Percentiles rank a stretch among this genome's conserved stretches.
Evolutionary conservation across 2,113 vertebrate genomes (phyloP).

Genomic region (Chaetodon trifascialis): DNA sequence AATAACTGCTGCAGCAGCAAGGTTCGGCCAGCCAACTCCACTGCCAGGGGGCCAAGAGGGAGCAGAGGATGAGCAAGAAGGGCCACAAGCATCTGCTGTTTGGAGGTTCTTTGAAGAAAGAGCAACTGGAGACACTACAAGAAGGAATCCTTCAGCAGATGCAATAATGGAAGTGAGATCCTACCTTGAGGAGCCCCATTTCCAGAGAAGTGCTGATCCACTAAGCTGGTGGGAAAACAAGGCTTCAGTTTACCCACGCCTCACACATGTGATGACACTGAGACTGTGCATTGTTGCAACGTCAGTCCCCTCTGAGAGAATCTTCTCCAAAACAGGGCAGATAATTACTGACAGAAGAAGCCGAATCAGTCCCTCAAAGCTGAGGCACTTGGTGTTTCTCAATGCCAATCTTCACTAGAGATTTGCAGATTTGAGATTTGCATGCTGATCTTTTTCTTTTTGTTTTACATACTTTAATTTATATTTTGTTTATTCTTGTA

Average conservation of each 20-base stretch:
- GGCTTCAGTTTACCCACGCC: too few species aligned
- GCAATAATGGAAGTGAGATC: not conserved
- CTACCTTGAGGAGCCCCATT: slow-evolving; percentile 9
- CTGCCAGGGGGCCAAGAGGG: too few species aligned
- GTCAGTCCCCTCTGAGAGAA: slow-evolving; percentile 7
- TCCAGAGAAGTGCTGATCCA: not conserved
- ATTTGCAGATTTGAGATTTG: too few species aligned
- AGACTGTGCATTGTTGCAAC: slow-evolving; percentile 16
- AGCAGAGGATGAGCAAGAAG: not conserved
- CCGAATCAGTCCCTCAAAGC: not conserved
- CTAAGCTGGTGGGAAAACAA: not conserved
- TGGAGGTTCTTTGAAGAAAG: slow-evolving; percentile 7
- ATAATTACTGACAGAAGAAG: slow-evolving; percentile 11
- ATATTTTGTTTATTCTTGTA: too few species aligned
- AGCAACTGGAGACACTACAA: not conserved
- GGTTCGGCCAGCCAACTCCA: not conserved
- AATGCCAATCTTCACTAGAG: too few species aligned
- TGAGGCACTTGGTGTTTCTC: too few species aligned
- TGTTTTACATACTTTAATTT: too few species aligned
- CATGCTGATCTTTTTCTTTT: too few species aligned
- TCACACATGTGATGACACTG: not conserved
- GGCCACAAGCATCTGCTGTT: not conserved
- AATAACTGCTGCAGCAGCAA: slow-evolving; percentile 29
- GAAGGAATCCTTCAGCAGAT: slow-evolving; percentile 18
- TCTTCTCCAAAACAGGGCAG: slow-evolving; percentile 5